These are phyloP conservation scores for Cyprinella venusta DNA, from an alignment of 2,797 vertebrate genomes.

Conservation along the genomic window DNA sequence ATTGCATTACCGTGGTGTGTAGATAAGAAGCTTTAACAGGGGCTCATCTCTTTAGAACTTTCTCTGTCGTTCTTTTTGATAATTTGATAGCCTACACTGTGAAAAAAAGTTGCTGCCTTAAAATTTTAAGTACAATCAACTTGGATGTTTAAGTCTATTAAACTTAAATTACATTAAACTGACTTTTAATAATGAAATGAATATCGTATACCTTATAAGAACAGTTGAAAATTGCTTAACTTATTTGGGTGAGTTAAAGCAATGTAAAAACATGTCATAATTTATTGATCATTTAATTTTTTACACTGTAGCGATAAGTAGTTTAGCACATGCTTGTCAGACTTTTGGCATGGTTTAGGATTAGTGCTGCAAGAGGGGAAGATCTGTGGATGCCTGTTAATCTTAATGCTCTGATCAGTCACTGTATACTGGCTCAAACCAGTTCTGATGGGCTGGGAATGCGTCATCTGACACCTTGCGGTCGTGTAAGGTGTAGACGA, in stretches of 20 bases:
- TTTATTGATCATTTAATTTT: no score
- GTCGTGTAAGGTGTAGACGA: conserved; percentile 54
- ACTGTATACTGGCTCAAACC: conserved; percentile 71
- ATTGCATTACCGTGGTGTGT: conserved; percentile 46
- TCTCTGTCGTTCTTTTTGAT: neutral
- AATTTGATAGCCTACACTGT: neutral
- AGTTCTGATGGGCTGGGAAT: conserved; percentile 64
- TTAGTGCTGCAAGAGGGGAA: conserved; percentile 59
- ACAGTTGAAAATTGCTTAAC: no score
- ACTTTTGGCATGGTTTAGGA: conserved; percentile 51
- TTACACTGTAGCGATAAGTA: no score
- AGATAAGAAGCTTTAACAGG: conserved; percentile 59
- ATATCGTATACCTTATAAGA: no score
- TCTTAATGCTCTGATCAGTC: conserved; percentile 69
- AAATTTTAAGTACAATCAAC: no score
- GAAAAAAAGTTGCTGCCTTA: no score
- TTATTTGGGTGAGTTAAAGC: no score
- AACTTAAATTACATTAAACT: no score
- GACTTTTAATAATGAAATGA: no score
- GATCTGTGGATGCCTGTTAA: conserved; percentile 69
- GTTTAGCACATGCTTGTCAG: conserved; percentile 13
- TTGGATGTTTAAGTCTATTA: no score
- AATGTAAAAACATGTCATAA: no score
- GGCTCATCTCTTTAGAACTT: conserved; percentile 4
- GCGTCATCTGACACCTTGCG: conserved; percentile 67